Percentiles rank a stretch among this genome's conserved stretches.
phyloP scores from a whole-genome alignment of 2,888 invertebrate species.

The Phortica okadai region DNA sequence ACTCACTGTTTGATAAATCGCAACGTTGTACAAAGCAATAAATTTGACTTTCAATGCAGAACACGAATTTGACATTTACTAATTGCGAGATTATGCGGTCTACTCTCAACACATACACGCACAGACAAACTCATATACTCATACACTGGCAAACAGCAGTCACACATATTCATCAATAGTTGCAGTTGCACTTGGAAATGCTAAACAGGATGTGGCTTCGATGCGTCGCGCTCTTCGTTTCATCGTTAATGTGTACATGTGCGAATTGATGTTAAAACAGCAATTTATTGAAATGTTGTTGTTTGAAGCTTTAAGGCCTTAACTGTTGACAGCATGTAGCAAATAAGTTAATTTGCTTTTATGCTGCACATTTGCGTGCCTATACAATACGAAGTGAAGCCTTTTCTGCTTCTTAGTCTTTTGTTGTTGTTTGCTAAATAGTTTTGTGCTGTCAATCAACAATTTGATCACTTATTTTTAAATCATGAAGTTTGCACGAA shows the following conservation, averaged over 20 bases:
- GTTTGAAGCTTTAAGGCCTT: neutral
- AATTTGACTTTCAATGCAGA: conserved; percentile 63
- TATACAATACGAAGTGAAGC: too few relatives aligned
- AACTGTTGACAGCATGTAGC: neutral
- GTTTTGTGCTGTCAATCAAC: too few relatives aligned
- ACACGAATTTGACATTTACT: conserved; percentile 67
- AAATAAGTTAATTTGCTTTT: too few relatives aligned
- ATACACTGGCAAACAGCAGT: neutral
- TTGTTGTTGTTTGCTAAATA: too few relatives aligned
- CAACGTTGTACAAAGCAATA: conserved; percentile 60
- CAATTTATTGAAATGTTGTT: neutral
- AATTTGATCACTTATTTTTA: too few relatives aligned
- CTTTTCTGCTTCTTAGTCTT: too few relatives aligned
- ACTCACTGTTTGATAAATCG: conserved; percentile 54
- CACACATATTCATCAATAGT: neutral
- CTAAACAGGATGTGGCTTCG: conserved; percentile 1
- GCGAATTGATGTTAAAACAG: neutral
- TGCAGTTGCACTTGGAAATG: conserved; percentile 11
- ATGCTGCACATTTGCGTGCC: too few relatives aligned
- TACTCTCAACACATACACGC: conserved; percentile 20
- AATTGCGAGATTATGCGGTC: conserved; percentile 58
- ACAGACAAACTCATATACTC: neutral
- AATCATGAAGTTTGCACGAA: too few relatives aligned
- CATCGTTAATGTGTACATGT: conserved; percentile 21
- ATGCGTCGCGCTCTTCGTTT: conserved; percentile 25